phyloP scores from a whole-genome alignment of 2,888 invertebrate genomes.

The Drosophila gaucha region DNA sequence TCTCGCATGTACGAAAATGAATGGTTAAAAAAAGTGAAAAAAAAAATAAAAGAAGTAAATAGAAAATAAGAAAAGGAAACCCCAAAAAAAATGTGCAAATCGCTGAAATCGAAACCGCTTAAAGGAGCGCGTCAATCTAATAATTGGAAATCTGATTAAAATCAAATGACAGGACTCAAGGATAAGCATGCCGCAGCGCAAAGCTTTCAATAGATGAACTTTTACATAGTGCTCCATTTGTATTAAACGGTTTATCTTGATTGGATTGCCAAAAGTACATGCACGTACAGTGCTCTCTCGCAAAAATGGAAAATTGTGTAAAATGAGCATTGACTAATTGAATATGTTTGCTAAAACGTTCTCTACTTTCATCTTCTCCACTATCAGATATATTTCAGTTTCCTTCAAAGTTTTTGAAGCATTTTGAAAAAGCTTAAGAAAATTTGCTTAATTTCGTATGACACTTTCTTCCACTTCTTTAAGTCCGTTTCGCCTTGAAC shows the following conservation, averaged over 20 bases:
- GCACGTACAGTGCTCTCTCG: slow-evolving; percentile 4
- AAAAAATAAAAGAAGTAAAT: slow-evolving; percentile 1
- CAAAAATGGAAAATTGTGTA: not conserved
- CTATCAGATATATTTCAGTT: no score
- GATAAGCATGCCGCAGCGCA: slow-evolving; percentile 21
- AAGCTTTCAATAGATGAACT: slow-evolving; percentile 30
- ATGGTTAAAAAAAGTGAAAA: slow-evolving; percentile 25
- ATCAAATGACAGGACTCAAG: slow-evolving; percentile 42
- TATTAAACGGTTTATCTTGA: slow-evolving; percentile 16
- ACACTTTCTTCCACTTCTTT: no score
- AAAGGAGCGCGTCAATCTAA: slow-evolving; percentile 54
- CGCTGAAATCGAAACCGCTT: slow-evolving; percentile 59
- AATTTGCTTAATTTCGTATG: no score
- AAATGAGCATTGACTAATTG: no score
- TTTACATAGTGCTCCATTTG: slow-evolving; percentile 16
- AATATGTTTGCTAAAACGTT: no score
- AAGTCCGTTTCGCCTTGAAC: not conserved
- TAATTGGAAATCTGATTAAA: slow-evolving; percentile 56
- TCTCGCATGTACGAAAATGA: slow-evolving; percentile 22
- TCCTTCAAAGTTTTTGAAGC: no score
- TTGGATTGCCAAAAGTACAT: slow-evolving; percentile 1
- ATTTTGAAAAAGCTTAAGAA: no score
- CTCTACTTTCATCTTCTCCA: no score
- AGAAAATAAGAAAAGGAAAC: slow-evolving; percentile 19
- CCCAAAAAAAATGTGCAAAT: slow-evolving; percentile 32